Evolutionary conservation across 2,113 vertebrate species (phyloP), one percentile per base, ranked within the genome.

Genomic region (Mobula birostris): DNA sequence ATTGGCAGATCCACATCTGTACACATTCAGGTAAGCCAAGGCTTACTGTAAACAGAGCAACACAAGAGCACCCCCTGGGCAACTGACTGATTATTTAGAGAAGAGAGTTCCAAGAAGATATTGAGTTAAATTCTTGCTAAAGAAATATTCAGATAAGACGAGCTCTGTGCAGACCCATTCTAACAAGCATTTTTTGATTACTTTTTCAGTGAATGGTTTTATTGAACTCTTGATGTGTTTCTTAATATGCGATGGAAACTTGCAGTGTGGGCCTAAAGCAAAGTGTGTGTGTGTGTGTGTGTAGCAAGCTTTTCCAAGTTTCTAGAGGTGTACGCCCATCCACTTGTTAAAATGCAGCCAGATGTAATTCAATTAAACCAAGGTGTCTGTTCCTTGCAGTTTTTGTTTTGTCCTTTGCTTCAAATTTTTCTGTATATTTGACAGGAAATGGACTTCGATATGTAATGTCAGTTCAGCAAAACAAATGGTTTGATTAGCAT

Each of bases 1-100:
- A 96, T 95, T 97, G 96, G 96, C 96, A 96, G 96, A 96, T 96
- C 79, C 94, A 95, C 94, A 79, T 96, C 96, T 96, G 82, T 95
- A 94, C 95, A 94, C 94, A 95, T 94, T 96, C 95, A 97, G 95
- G 95, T 95, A 97, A 97, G 95, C 95, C 94, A 95, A 94, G 83
- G 94, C 94, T 92, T 96, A 95, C 94, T 96, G 94, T 97, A 96
- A 96, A 96, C 95, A 96, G 94, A 96, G 95, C 94, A 96, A 95
- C 88, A 95, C 95, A 95, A 5, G 0, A 94, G 94, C 96, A 94
- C 95, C 94, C 94, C 80, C 94, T 72, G 0, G 95, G 92, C 76
- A 94, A 95, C 93, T 95, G 66, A 94, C 94, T 95, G 96, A 95
- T 96, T 96, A 95, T 96, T 97, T 96, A 95, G 94, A 96, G 94